Evolutionary conservation across 2,113 vertebrate species (phyloP), one percentile per base, ranked within the genome.

Genomic region (Forbesichthys agassizii): DNA sequence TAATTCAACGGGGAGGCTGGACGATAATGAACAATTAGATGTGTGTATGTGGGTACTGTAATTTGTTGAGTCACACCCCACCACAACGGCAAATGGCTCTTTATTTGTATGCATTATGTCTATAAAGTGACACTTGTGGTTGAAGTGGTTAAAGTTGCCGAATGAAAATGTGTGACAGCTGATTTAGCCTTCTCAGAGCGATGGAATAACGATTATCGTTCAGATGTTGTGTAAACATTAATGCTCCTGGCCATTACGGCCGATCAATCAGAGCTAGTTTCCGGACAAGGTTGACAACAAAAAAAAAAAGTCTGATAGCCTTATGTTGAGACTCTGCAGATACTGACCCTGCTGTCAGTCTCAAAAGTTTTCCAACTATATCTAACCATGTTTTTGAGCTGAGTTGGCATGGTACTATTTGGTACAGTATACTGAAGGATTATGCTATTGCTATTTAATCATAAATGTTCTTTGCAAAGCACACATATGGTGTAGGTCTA

Each of bases 1-100:
- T 89, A 84, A 88, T 88, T 82, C 84, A 87, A 56, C 69, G 54
- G 69, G 60, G 0, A 83, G 78, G 80, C 73, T 73, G 76, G 81
- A 86, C 62, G 83, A 87, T 89, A 86, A 90, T 86, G 77, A 81
- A 64, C 84, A 83, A 90, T 90, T 90, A 88, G 79, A 84, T 84
- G 81, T 69, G 71, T 54, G 63, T 47, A 49, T 51, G 27, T 56
- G 57, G 57, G 63, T 5, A n/a, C 52, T 49, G 9, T 71, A 79
- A 79, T 78, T 60, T 74, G 70, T 70, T 74, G 74, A 73, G 86
- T 83, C 81, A 73, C 83, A 79, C 74, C 61, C 73, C 83, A 79
- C 80, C 82, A 77, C 60, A 69, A 82, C 77, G 68, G 66, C 71
- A 81, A 81, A 71, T 48, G 48, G 78, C 86, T 86, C 77, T 87